phyloP scores from a whole-genome alignment of 2,888 invertebrate genomes.

The Archips crataeganus region DNA sequence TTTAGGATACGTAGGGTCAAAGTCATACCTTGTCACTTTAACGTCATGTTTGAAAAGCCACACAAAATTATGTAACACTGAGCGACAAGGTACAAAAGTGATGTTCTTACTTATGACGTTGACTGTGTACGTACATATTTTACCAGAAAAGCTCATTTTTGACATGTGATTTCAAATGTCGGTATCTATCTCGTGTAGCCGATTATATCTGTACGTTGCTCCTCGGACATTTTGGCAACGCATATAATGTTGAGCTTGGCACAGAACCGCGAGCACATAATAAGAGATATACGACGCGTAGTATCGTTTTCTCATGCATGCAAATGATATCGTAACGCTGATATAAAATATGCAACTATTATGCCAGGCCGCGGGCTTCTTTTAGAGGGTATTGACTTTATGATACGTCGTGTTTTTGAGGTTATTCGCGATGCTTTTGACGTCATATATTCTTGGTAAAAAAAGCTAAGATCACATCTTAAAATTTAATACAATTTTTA shows the following conservation, averaged over 20 bases:
- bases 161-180: neutral
- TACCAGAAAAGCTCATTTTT: too few species aligned
- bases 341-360: constrained; percentile 41
- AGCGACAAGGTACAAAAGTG: too few species aligned
- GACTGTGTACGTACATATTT: too few species aligned
- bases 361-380: neutral
- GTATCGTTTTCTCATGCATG: constrained; percentile 42
- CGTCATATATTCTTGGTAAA: neutral
- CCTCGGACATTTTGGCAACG: constrained; percentile 35
- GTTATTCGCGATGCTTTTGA: neutral
- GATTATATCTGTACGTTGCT: neutral
- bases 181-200: neutral
- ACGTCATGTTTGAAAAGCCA: too few species aligned
- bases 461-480: too few species aligned
- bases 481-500: too few species aligned
- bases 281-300: constrained; percentile 35
- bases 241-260: constrained; percentile 31
- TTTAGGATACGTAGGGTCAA: too few species aligned
- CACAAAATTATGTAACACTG: too few species aligned
- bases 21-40: too few species aligned
- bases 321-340: constrained; percentile 35
- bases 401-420: neutral
- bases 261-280: constrained; percentile 32
- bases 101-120: too few species aligned
- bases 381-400: constrained; percentile 5